Conservation (phyloP, 92 coral and sea anemone species). For the Zoanthus sociatus region DNA sequence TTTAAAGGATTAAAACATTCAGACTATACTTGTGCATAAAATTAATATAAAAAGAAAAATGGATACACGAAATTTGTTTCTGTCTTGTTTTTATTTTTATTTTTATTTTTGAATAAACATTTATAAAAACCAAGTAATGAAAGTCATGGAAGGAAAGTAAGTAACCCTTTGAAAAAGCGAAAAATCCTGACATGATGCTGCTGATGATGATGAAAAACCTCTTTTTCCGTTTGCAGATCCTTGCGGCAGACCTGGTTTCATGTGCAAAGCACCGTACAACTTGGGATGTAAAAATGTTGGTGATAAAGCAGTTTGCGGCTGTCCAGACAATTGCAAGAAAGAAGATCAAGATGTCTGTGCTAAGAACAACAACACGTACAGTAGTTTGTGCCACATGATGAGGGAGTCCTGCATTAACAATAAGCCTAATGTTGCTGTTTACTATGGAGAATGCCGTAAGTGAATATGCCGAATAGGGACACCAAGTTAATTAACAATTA, state of each 20-base stretch:
- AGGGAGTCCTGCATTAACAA: conserved; percentile 11
- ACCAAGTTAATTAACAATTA: too few species aligned
- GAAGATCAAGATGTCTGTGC: conserved; percentile 25
- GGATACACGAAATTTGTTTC: background rate
- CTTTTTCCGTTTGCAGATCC: conserved; percentile 9
- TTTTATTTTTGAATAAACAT: too few species aligned
- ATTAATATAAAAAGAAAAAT: too few species aligned
- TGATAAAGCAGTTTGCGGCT: conserved; percentile 10
- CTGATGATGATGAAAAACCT: background rate
- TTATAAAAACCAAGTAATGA: too few species aligned
- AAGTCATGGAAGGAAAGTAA: too few species aligned
- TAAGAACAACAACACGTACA: conserved; percentile 8
- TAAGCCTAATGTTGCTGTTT: background rate
- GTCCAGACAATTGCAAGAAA: conserved; percentile 35
- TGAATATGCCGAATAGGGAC: background rate
- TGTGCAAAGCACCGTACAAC: conserved; percentile 21
- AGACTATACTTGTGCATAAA: too few species aligned
- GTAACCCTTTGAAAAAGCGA: too few species aligned
- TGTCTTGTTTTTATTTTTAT: background rate
- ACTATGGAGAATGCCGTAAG: conserved; percentile 33
- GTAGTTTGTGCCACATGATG: conserved; percentile 41
- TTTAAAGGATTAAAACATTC: too few species aligned
- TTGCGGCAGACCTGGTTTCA: conserved; percentile 26
- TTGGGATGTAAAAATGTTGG: conserved; percentile 7
- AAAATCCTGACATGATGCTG: too few species aligned